A percentile compares a stretch with the other conserved stretches of the same genome.
Conservation (phyloP, 2,113 vertebrate species). For the Ailuropoda melanoleuca region DNA sequence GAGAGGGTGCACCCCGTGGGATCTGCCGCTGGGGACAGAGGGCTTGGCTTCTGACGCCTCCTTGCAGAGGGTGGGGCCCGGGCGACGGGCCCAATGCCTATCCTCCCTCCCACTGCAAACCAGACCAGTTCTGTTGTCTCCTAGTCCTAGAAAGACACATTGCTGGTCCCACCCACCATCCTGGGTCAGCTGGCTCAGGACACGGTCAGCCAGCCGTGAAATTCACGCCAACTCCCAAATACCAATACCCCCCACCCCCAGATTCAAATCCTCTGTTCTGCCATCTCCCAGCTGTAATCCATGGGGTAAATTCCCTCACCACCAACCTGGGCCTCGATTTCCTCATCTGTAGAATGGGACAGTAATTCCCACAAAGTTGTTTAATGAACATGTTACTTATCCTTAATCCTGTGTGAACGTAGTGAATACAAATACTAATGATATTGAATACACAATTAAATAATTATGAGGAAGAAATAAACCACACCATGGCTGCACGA, state of each 20-base stretch:
- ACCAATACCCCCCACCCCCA: background rate
- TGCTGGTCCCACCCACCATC: background rate
- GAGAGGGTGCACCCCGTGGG: background rate
- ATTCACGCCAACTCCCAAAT: background rate
- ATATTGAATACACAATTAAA: background rate
- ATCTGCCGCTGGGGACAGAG: background rate
- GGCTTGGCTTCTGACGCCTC: background rate
- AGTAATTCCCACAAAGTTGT: background rate
- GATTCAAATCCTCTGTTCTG: rapidly evolving
- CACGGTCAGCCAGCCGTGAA: background rate
- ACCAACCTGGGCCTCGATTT: background rate
- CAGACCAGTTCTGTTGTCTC: background rate
- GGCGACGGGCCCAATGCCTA: rapidly evolving
- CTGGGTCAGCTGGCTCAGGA: background rate
- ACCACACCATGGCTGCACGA: background rate
- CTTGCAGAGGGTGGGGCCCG: background rate
- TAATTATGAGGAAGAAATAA: background rate
- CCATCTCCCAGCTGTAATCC: rapidly evolving
- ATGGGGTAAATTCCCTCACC: rapidly evolving
- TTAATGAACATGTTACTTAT: background rate
- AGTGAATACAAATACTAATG: background rate
- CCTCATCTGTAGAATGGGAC: background rate
- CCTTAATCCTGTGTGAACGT: background rate
- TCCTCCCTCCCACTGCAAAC: background rate
- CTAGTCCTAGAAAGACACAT: background rate